A percentile compares a stretch with the other conserved stretches of the same genome.
Evolutionary conservation across 2,113 vertebrate genomes (phyloP).

Genomic region (Carassius gibelio): DNA sequence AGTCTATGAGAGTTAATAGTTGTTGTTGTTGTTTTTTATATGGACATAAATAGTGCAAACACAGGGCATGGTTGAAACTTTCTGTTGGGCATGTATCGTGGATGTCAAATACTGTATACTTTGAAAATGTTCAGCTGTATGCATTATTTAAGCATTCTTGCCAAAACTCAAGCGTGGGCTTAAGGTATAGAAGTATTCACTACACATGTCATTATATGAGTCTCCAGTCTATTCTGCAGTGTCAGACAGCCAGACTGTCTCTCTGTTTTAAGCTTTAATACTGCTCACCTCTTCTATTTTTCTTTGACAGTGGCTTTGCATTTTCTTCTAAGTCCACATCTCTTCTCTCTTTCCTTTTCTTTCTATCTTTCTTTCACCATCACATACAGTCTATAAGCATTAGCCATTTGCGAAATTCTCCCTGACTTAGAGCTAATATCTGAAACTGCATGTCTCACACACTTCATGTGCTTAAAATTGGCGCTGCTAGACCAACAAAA

Average conservation of each 20-base stretch:
- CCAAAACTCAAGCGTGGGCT: not conserved
- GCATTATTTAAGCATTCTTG: not conserved
- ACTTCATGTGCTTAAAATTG: not conserved
- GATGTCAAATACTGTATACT: not conserved
- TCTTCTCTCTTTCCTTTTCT: not conserved
- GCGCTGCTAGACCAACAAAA: not conserved
- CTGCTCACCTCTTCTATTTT: conserved; percentile 2
- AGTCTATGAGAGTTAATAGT: too few relatives aligned
- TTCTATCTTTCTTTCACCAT: not conserved
- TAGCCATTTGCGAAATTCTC: conserved; percentile 38
- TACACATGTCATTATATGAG: not conserved
- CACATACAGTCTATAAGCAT: conserved; percentile 15
- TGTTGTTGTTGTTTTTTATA: not conserved
- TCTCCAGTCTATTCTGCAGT: not conserved
- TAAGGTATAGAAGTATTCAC: not conserved
- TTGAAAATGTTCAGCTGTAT: not conserved
- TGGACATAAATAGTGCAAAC: not conserved
- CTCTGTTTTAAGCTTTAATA: not conserved
- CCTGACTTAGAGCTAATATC: conserved; percentile 32
- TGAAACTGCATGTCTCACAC: not conserved
- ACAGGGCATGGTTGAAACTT: not conserved
- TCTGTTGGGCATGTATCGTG: not conserved
- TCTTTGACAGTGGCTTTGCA: not conserved
- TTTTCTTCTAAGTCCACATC: too few relatives aligned
- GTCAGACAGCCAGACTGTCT: not conserved